Percentiles rank a stretch among this genome's conserved stretches.
These are phyloP conservation scores for Drosophila arizonae DNA, from an alignment of 1,140 invertebrate species.

Conservation along the genomic window DNA sequence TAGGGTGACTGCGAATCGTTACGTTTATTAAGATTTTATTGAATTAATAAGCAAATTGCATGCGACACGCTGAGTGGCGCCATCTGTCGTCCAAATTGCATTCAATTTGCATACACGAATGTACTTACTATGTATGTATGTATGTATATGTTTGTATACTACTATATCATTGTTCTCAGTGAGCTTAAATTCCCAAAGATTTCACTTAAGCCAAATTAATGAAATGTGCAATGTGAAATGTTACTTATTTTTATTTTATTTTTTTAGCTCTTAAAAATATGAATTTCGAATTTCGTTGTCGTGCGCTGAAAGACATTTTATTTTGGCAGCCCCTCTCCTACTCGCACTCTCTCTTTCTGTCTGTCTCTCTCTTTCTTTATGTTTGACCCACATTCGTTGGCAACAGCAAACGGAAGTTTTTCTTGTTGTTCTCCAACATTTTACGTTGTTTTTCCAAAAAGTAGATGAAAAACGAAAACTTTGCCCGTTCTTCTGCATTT, in stretches of 20 bases:
- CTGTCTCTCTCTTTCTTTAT: background rate
- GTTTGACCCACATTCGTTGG: slow-evolving; percentile 43
- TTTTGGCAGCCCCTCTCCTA: slow-evolving; percentile 63
- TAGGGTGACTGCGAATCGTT: slow-evolving; percentile 24
- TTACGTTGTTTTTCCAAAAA: slow-evolving; percentile 36
- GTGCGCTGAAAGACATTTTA: slow-evolving; percentile 62
- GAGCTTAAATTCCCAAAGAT: slow-evolving; percentile 53
- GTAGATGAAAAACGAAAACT: slow-evolving; percentile 14
- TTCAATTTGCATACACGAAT: slow-evolving; percentile 41
- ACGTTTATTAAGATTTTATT: slow-evolving; percentile 69
- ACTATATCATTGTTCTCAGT: slow-evolving; percentile 45
- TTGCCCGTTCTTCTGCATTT: slow-evolving; percentile 31
- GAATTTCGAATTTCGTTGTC: slow-evolving; percentile 22
- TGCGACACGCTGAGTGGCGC: slow-evolving; percentile 76
- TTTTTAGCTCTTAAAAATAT: slow-evolving; percentile 36
- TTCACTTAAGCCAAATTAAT: slow-evolving; percentile 34
- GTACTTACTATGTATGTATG: background rate
- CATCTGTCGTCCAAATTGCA: slow-evolving; percentile 67
- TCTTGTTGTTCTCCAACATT: slow-evolving; percentile 41
- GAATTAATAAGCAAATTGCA: slow-evolving; percentile 80
- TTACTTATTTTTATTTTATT: slow-evolving; percentile 35
- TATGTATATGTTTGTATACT: background rate
- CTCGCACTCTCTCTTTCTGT: slow-evolving; percentile 18
- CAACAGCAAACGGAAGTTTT: slow-evolving; percentile 68
- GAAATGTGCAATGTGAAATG: slow-evolving; percentile 60